Percentiles rank a stretch among this genome's conserved stretches.
Evolutionary conservation across 92 coral and sea anemone genomes (phyloP).

Genomic region (Parazoanthus swiftii): DNA sequence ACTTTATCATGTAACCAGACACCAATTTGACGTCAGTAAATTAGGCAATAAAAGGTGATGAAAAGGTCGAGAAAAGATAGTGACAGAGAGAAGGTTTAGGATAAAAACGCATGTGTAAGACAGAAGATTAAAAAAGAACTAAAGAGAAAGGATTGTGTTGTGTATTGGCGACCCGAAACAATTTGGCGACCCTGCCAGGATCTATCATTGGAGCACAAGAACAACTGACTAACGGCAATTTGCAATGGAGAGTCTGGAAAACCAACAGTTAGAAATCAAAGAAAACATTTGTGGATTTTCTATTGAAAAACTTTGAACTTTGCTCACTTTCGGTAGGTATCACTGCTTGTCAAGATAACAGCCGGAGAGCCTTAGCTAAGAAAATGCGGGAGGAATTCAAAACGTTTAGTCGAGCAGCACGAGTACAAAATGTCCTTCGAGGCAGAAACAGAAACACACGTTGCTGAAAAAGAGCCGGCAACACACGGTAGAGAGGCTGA

Average conservation of each 20-base stretch:
- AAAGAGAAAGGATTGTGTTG: no score
- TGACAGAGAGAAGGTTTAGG: no score
- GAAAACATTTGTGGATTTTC: slow-evolving; percentile 21
- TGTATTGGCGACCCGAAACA: no score
- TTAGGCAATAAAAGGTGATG: no score
- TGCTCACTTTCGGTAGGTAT: slow-evolving; percentile 6
- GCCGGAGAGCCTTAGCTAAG: background rate
- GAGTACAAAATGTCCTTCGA: background rate
- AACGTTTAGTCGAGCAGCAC: background rate
- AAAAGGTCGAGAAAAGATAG: no score
- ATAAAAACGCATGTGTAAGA: no score
- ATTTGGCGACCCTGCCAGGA: no score
- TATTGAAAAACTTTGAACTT: background rate
- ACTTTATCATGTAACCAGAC: slow-evolving; percentile 48
- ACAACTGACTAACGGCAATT: no score
- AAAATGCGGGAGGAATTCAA: background rate
- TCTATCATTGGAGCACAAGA: no score
- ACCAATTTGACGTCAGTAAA: no score
- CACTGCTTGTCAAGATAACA: background rate
- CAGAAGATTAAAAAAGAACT: no score
- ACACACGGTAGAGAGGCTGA: background rate
- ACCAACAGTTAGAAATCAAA: slow-evolving; percentile 22
- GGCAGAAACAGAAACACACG: slow-evolving; percentile 17
- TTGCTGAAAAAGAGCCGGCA: background rate
- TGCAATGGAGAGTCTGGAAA: no score